Base-by-base conservation (phyloP, 2,888 invertebrate genomes). In the Lapara coniferarum region DNA sequence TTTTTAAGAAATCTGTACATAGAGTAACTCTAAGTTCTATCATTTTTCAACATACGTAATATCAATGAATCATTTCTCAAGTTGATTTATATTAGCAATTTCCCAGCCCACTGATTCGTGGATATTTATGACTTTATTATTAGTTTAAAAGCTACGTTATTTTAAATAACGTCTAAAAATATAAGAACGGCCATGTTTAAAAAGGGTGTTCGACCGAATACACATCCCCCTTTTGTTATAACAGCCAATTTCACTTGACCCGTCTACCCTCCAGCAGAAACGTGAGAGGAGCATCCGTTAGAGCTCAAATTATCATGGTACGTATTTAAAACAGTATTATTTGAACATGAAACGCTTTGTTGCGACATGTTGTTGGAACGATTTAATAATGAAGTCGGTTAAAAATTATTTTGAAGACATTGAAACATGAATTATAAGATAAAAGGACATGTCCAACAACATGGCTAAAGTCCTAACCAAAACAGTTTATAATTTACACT, bases 141-240 rank as follows among this genome's bases (percentile, higher is more conserved):
- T 59, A 59, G 46, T 10, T 10, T 16, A 5, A 25, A 3, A 44
- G 10, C 30, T 19, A 51, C 14, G 52, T 14, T 30, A 46, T 55
- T 66, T 55, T 44, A 66, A 69, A 69, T 68, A 59, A 59, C 12
- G 16, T 2, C 59, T 66, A 69, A 37, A 69, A 69, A 66, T 67
- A 70, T 19, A 44, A 16, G 70, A 70, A 76, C 82, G 73, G 77
- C 80, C 85, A 83, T 83, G 84, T 85, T 83, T 85, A 85, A 83
- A 81, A 77, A 77, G 77, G 78, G 76, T 79, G 81, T 76, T 73
- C 85, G 81, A 76, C 81, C 79, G 84, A 75, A 80, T 82, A 81
- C 82, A 84, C 85, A 83, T 75, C 80, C 74, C 78, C 78, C 73
- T 63, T 70, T 74, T 49, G 71, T 63, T 71, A 70, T 37, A 37